These are phyloP conservation scores for Laspeyria flexula DNA, from an alignment of 2,888 invertebrate genomes.

Conservation along the genomic window DNA sequence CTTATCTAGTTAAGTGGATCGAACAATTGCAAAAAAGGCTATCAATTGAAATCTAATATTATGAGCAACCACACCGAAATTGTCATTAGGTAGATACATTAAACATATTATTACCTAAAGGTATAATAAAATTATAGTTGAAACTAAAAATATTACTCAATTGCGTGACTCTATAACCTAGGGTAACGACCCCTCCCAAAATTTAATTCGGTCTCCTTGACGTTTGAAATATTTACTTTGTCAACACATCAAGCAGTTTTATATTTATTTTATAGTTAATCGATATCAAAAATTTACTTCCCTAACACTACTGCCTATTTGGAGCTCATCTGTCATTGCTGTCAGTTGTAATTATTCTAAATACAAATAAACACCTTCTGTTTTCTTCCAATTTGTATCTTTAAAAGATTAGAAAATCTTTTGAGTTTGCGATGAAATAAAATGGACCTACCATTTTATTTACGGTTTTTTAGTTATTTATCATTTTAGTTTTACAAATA, in stretches of 20 bases:
- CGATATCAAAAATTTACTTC: conserved; percentile 14
- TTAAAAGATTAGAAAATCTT: too few relatives aligned
- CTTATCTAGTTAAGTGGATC: conserved; percentile 2
- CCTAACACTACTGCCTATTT: not conserved
- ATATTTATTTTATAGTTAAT: conserved; percentile 23
- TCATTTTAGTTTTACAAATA: not conserved
- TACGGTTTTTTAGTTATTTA: not conserved
- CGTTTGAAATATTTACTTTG: conserved; percentile 38
- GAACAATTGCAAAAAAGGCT: not conserved
- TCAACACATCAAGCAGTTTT: conserved; percentile 30
- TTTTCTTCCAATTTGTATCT: too few relatives aligned
- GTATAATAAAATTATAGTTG: not conserved
- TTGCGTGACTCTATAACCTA: conserved; percentile 51
- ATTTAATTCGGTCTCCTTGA: conserved; percentile 25
- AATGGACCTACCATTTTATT: too few relatives aligned
- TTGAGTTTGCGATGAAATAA: too few relatives aligned
- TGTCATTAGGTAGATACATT: too few relatives aligned
- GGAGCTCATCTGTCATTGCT: too few relatives aligned
- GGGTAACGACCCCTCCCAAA: conserved; percentile 51
- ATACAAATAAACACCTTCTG: too few relatives aligned
- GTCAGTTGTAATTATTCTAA: too few relatives aligned
- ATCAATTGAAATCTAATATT: not conserved
- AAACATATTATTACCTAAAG: too few relatives aligned
- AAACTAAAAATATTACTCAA: conserved; percentile 1
- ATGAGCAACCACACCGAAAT: not conserved